Base-by-base conservation (phyloP, 2,888 invertebrate genomes). In the Xestia ashworthii region DNA sequence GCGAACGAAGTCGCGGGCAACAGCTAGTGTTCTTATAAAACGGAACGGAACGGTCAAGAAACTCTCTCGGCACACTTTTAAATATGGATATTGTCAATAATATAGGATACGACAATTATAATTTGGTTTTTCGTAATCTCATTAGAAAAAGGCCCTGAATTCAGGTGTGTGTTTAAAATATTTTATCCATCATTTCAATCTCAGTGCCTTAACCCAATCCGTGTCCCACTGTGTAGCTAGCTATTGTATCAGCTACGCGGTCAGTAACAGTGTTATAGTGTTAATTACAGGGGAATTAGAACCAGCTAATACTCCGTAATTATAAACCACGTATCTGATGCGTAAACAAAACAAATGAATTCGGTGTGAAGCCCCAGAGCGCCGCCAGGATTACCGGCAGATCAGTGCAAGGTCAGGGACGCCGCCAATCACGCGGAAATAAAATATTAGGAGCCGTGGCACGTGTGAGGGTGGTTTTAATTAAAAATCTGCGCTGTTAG, bases 361-460 rank as follows among this genome's bases (percentile, higher is more conserved):
- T 82, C 38, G 83, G 73, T 5, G 38, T 48, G 86, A 83, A 86
- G 83, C 86, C 83, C 83, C 78, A 60, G 64, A 60, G 58, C 58
- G 53, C 65, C 67, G 71, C 19, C 12, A 46, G 85, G 85, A 83
- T 83, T 86, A 83, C 5, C 38, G 71, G 53, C 70, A 48, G 71
- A 82, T 73, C 78, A 73, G 62, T 14, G 19, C 11, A 5, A 62
- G 78, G 86, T 41, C 83, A 71, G 16, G 83, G 62, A 2, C 77
- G 48, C 8, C 11, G 22, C 25, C 65, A 53, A 82, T 66, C 71
- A 82, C 68, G 73, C 64, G 50, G 73, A 82, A 46, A 82, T 71
- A 53, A 74, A 74, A 53, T 55, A 74, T 74, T 77, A 32, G 71
- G 60, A 73, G 38, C n/a, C 65, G n/a, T 60, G 65, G 19, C 74